Percentiles rank a stretch among this genome's conserved stretches.
phyloP scores from a whole-genome alignment of 2,797 vertebrate genomes.

The Cygnus olor region DNA sequence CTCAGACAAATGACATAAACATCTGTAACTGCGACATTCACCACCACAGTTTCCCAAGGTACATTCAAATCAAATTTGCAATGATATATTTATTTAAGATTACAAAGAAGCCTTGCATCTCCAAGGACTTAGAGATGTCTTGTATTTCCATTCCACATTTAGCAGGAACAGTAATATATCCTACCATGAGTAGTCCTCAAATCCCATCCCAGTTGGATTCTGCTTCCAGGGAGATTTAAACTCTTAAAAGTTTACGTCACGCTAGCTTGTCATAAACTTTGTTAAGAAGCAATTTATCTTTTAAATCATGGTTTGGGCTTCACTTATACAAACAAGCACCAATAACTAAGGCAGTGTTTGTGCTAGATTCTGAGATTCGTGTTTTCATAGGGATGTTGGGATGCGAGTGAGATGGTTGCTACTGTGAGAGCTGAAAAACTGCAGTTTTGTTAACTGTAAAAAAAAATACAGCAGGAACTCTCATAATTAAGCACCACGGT shows the following conservation, averaged over 20 bases:
- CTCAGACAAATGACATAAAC: neutral
- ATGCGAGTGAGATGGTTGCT: neutral
- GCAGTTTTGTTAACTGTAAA: neutral
- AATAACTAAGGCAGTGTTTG: neutral
- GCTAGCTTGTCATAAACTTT: neutral
- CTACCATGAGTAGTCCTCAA: neutral
- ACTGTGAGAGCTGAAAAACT: neutral
- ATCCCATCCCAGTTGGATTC: neutral
- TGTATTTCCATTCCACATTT: neutral
- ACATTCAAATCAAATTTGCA: neutral
- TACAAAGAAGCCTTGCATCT: neutral
- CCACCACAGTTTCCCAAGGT: neutral
- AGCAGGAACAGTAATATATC: neutral
- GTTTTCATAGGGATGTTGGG: neutral
- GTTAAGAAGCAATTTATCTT: neutral
- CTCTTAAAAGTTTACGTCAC: neutral
- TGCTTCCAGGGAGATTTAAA: neutral
- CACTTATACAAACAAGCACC: neutral
- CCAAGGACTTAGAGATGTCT: neutral
- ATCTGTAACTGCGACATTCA: neutral
- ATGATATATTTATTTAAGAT: neutral
- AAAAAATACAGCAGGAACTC: neutral
- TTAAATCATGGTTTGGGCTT: neutral
- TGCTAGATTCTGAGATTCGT: neutral
- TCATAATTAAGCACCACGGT: neutral